phyloP scores from a whole-genome alignment of 2,797 vertebrate species.

The Yasuhikotakia modesta region DNA sequence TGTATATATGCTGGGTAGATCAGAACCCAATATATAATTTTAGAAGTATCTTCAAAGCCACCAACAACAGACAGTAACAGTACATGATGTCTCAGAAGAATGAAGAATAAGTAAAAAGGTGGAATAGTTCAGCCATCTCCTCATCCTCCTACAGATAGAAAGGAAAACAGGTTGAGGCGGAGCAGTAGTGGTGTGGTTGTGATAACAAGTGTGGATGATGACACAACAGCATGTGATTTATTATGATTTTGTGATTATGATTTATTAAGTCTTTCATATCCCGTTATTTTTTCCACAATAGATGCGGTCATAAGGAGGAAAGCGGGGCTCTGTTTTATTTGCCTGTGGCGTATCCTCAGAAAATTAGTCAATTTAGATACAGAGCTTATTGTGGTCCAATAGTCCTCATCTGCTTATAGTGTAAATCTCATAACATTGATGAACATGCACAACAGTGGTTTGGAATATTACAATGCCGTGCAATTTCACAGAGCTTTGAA shows the following conservation, averaged over 20 bases:
- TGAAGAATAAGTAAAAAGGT: constrained; percentile 63
- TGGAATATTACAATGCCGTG: constrained; percentile 75
- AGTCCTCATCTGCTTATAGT: constrained; percentile 69
- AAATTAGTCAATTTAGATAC: constrained; percentile 77
- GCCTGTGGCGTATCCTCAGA: constrained; percentile 51
- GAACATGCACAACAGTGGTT: constrained; percentile 72
- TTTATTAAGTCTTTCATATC: constrained; percentile 29
- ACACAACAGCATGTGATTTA: not conserved
- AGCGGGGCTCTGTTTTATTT: not conserved
- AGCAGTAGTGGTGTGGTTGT: constrained; percentile 49
- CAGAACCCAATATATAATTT: constrained; percentile 77
- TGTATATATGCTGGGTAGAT: not conserved
- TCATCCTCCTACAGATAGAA: constrained; percentile 63
- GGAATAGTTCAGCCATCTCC: constrained; percentile 36
- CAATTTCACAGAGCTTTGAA: constrained; percentile 77
- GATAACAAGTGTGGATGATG: constrained; percentile 26
- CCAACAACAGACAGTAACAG: constrained; percentile 66
- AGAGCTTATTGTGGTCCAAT: constrained; percentile 72
- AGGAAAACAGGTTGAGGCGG: constrained; percentile 70
- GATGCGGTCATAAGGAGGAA: constrained; percentile 11
- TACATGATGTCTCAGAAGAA: constrained; percentile 72
- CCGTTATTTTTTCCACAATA: not conserved
- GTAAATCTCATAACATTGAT: constrained; percentile 72
- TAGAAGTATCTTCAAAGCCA: constrained; percentile 77
- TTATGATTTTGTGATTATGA: too few relatives aligned